Evolutionary conservation across 1,140 invertebrate genomes (phyloP).

Genomic region (Bombus sylvicola): DNA sequence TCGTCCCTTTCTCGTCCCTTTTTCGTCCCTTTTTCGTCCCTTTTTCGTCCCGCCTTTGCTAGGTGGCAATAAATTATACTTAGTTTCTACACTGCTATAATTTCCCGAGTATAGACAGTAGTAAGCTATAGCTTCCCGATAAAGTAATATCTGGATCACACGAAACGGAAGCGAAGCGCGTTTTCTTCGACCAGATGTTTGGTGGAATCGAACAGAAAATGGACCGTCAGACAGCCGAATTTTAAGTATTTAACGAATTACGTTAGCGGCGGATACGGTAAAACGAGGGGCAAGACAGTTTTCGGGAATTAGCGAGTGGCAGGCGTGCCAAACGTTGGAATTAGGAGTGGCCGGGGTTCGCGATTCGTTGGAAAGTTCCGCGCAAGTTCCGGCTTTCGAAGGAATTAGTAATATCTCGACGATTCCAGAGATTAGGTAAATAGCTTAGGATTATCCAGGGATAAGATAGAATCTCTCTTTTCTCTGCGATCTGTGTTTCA

Average conservation of each 20-base stretch:
- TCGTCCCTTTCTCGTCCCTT: too few relatives aligned
- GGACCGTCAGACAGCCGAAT: background rate
- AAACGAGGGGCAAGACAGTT: background rate
- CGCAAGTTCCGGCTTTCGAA: background rate
- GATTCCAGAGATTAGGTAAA: background rate
- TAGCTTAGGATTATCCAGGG: background rate
- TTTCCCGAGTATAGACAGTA: too few relatives aligned
- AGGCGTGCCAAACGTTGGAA: constrained; percentile 1
- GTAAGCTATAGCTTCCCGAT: background rate
- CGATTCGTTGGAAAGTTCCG: constrained; percentile 3
- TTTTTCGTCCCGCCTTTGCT: too few relatives aligned
- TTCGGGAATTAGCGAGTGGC: constrained; percentile 20
- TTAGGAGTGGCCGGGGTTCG: background rate
- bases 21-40: too few relatives aligned
- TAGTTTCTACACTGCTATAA: too few relatives aligned
- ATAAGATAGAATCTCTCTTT: background rate
- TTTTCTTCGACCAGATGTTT: background rate
- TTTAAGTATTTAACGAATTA: constrained; percentile 29
- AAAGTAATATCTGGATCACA: constrained; percentile 3
- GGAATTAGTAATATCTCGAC: constrained; percentile 16
- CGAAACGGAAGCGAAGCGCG: background rate
- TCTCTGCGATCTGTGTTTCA: background rate
- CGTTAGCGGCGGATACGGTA: background rate
- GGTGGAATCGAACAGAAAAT: background rate
- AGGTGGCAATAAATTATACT: too few relatives aligned